Evolutionary conservation across 1,140 invertebrate genomes (phyloP).

Genomic region (Holcopasites calliopsidis): DNA sequence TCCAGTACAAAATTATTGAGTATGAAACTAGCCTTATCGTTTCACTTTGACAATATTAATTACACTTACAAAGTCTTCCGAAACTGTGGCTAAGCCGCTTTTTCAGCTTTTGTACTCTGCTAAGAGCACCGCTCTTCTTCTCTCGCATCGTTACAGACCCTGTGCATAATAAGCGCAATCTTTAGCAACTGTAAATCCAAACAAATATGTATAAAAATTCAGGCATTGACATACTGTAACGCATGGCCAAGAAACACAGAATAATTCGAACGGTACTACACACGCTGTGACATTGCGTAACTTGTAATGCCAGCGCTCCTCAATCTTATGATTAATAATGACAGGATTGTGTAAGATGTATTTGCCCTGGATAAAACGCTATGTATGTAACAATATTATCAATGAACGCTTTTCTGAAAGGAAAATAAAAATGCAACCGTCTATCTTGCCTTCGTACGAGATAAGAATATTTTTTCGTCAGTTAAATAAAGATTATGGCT

Average conservation of each 20-base stretch:
- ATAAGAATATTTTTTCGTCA: conserved; percentile 17
- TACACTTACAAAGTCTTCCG: conserved; percentile 92
- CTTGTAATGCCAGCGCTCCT: conserved; percentile 41
- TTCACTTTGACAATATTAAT: neutral
- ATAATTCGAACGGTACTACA: conserved; percentile 54
- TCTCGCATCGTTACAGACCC: conserved; percentile 90
- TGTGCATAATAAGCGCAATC: conserved; percentile 46
- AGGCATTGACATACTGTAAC: conserved; percentile 19
- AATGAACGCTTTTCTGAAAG: conserved; percentile 1
- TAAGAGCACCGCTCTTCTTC: conserved; percentile 92
- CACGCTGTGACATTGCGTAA: conserved; percentile 44
- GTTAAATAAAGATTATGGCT: conserved; percentile 6
- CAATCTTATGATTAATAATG: conserved; percentile 45
- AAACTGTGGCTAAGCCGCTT: conserved; percentile 95
- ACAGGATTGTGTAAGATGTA: conserved; percentile 5
- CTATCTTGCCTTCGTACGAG: neutral
- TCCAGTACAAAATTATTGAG: neutral
- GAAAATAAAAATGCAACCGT: neutral
- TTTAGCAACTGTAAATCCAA: conserved; percentile 49
- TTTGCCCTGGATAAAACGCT: conserved; percentile 15
- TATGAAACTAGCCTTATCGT: neutral
- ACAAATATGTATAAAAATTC: conserved; percentile 29
- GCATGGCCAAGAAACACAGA: conserved; percentile 49
- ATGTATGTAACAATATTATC: conserved; percentile 19
- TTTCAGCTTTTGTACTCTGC: conserved; percentile 93